Percentiles rank a stretch among this genome's conserved stretches.
Evolutionary conservation across 2,888 invertebrate species (phyloP).

Genomic region (Lacanobia wlatinum): DNA sequence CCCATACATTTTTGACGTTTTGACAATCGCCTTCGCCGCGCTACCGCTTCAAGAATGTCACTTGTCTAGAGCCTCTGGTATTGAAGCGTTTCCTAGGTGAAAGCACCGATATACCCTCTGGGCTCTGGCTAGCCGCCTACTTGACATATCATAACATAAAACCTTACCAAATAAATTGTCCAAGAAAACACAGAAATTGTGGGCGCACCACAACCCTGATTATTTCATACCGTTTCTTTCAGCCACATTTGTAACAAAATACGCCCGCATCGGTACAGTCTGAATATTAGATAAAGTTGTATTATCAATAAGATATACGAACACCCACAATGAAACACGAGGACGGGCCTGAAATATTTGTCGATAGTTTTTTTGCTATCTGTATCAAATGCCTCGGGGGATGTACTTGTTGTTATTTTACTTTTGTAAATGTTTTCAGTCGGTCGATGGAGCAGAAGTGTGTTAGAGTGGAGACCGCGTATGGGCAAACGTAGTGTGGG

Average conservation of each 20-base stretch:
- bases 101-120: not conserved
- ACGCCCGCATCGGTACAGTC: slow-evolving; percentile 20
- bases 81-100: no score
- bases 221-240: slow-evolving; percentile 5
- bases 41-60: no score
- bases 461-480: no score
- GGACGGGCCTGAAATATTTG: slow-evolving; percentile 9
- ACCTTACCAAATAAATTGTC: not conserved
- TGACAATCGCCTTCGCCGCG: no score
- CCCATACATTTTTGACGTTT: no score
- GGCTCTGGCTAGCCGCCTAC: not conserved
- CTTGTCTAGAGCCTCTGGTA: no score
- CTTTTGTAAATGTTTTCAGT: slow-evolving; percentile 14
- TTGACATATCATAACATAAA: not conserved
- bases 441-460: no score
- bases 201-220: slow-evolving; percentile 14
- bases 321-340: slow-evolving; percentile 40
- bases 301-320: slow-evolving; percentile 31
- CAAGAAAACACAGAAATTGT: not conserved
- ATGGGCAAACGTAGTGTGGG: no score
- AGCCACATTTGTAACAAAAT: slow-evolving; percentile 37
- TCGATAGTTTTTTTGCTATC: slow-evolving; percentile 14
- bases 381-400: not conserved
- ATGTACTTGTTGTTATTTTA: slow-evolving; percentile 15
- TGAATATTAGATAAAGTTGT: slow-evolving; percentile 51